Conservation (phyloP, 2,113 vertebrate genomes). For the Sebastes fasciatus region DNA sequence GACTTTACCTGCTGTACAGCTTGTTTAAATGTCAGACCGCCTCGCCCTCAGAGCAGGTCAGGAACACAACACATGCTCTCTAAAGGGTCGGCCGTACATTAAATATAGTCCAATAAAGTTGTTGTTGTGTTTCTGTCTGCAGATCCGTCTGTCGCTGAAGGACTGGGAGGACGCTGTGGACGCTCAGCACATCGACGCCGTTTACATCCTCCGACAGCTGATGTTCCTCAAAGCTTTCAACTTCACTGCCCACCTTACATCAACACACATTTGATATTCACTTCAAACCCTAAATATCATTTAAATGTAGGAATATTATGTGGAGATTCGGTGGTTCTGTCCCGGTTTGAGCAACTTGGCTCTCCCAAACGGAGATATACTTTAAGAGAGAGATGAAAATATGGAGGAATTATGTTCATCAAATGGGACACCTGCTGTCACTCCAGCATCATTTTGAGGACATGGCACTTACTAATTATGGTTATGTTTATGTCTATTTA, state of each 20-base stretch:
- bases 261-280: not conserved
- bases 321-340: too few species aligned
- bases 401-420: too few species aligned
- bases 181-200: constrained; percentile 89
- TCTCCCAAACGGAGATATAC: too few species aligned
- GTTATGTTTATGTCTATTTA: too few species aligned
- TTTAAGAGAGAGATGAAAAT: too few species aligned
- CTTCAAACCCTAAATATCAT: too few species aligned
- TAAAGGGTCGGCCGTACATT: not conserved
- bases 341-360: too few species aligned
- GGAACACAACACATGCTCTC: not conserved
- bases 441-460: too few species aligned
- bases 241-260: constrained; percentile 75
- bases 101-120: accelerated
- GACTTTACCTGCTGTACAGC: constrained; percentile 92
- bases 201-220: constrained; percentile 88
- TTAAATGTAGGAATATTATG: too few species aligned
- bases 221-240: constrained; percentile 87
- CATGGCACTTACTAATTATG: too few species aligned
- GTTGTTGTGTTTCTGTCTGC: not conserved
- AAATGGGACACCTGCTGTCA: too few species aligned
- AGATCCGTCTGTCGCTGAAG: constrained; percentile 92
- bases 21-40: constrained; percentile 88
- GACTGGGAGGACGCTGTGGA: constrained; percentile 91
- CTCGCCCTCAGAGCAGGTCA: constrained; percentile 90